Evolutionary conservation across 2,888 invertebrate species (phyloP), one percentile per base, ranked within the genome.

Genomic region (Sphaerophoria taeniata): DNA sequence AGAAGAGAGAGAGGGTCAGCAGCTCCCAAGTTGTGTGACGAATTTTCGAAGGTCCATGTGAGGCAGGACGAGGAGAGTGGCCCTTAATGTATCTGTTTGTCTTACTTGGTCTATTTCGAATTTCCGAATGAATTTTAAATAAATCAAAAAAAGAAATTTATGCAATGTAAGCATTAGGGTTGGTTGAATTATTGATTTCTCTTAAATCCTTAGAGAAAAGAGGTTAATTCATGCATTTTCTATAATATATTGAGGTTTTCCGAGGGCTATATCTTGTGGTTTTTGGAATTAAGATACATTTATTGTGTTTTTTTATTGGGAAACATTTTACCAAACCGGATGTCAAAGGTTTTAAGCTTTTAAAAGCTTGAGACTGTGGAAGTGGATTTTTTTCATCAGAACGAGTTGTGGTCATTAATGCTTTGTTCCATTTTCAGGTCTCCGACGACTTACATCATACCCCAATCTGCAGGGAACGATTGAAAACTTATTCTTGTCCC

Each of bases 41-140:
- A 47, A 47, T 47, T 12, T 49, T 4, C 6, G 11, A 6, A 34
- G 47, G 33, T n/a, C 4, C 6, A 24, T 24, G 24, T 24, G 43
- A 43, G 43, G 12, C 2, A 43, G 9, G 12, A 43, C 12, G 43
- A 7, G 1, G 9, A 39, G 39, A 9, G 6, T 7, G 9, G 12
- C 12, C 12, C 12, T 3, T 43, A 3, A 39, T 43, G 43, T 43
- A 9, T 43, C 11, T 43, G 43, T 43, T 43, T 43, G 11, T 39
- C 7, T 9, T 39, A 7, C 39, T 39, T 39, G 7, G 6, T 36
- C 11, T 56, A 4, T 14, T 56, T 39, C 39, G 9, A 7, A 7
- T 43, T 43, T 16, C 36, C 11, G 16, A 58, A 36, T 58, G 14
- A 58, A 58, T 58, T 58, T 36, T 14, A 36, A 36, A 36, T 58